Percentiles rank a stretch among this genome's conserved stretches.
These are phyloP conservation scores for Orycteropus afer DNA, from an alignment of 2,113 vertebrate species.

Conservation along the genomic window DNA sequence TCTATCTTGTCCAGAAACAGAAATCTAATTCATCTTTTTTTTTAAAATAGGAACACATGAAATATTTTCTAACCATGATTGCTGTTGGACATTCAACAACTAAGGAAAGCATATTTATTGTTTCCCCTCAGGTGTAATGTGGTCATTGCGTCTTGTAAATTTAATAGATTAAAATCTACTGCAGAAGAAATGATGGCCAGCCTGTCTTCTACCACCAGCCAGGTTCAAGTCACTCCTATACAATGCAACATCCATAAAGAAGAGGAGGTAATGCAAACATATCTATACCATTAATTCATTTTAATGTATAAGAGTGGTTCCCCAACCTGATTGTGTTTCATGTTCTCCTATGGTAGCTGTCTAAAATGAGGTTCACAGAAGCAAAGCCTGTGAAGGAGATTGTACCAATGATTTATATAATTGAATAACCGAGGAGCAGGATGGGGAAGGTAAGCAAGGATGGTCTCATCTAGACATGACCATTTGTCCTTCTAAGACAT, in stretches of 20 bases:
- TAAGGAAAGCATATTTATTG: background rate
- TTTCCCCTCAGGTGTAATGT: slow-evolving; percentile 90
- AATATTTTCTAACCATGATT: background rate
- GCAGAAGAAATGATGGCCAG: slow-evolving; percentile 87
- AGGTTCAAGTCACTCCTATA: slow-evolving; percentile 87
- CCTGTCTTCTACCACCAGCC: slow-evolving; percentile 82
- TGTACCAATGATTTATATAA: background rate
- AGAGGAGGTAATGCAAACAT: slow-evolving; percentile 88
- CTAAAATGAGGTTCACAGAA: background rate
- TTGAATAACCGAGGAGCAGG: background rate
- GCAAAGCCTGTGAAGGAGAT: background rate
- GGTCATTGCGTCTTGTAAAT: slow-evolving; percentile 94
- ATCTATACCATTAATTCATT: background rate
- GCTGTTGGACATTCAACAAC: background rate
- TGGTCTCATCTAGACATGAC: background rate
- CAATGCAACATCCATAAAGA: slow-evolving; percentile 94
- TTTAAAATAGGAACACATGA: background rate
- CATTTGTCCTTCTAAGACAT: background rate
- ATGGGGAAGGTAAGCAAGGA: background rate
- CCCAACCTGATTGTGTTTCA: background rate
- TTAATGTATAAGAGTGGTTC: background rate
- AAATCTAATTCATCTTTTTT: background rate
- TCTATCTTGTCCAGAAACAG: background rate
- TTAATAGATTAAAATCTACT: slow-evolving; percentile 88
- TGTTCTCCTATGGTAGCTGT: background rate